Percentiles rank a stretch among this genome's conserved stretches.
phyloP scores from a whole-genome alignment of 2,113 vertebrate genomes.

The Myotis davidii region DNA sequence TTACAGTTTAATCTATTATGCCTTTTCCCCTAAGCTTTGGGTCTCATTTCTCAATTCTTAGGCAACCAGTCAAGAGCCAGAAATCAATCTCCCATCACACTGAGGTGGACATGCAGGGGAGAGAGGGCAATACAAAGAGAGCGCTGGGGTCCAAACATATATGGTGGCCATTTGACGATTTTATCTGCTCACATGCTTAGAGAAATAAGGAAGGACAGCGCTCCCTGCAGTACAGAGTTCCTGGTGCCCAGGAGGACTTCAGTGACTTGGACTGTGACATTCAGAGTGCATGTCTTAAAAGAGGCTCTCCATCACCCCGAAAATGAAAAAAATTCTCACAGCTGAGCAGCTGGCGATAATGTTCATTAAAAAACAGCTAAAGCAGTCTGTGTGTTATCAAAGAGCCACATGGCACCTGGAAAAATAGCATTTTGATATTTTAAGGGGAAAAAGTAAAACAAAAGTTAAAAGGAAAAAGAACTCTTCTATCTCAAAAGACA shows the following conservation, averaged over 20 bases:
- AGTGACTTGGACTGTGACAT: background rate
- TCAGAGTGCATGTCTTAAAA: background rate
- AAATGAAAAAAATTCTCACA: conserved; percentile 22
- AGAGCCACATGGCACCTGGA: conserved; percentile 58
- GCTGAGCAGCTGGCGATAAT: conserved; percentile 64
- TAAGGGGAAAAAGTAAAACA: background rate
- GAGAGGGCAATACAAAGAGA: background rate
- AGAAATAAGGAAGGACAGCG: background rate
- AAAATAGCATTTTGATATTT: conserved; percentile 50
- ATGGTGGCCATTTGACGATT: no score
- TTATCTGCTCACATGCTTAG: background rate
- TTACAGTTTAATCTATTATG: background rate
- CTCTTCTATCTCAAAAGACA: conserved; percentile 73
- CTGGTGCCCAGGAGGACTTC: background rate
- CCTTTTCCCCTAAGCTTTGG: background rate
- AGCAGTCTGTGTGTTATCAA: conserved; percentile 67
- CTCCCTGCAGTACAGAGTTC: background rate
- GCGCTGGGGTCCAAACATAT: background rate
- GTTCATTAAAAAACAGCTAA: conserved; percentile 69
- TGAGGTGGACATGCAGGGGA: no score
- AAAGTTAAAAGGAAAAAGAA: conserved; percentile 58
- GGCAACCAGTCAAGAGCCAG: background rate
- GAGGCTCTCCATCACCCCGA: background rate
- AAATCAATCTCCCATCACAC: background rate
- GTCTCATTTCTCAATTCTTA: background rate